Percentiles rank a stretch among this genome's conserved stretches.
Conservation (phyloP, 1,140 invertebrate species). For the Drosophila pectinifera region DNA sequence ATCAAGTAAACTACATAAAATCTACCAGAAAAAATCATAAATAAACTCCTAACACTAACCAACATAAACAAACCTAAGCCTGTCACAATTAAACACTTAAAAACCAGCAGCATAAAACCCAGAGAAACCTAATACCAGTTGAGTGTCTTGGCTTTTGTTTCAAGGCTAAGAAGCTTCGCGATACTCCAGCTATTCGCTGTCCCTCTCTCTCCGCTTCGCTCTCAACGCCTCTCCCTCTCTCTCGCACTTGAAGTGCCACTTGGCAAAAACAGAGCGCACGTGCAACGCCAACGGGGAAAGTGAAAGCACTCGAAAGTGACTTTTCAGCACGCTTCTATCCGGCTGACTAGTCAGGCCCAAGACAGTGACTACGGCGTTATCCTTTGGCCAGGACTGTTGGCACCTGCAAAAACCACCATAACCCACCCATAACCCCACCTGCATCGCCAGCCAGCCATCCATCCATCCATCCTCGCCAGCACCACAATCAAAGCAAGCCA, state of each 20-base stretch:
- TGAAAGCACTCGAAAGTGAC: slow-evolving; percentile 78
- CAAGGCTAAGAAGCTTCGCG: slow-evolving; percentile 61
- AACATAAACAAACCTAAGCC: background rate
- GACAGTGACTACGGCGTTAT: slow-evolving; percentile 39
- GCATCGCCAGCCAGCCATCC: background rate
- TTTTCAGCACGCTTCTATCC: slow-evolving; percentile 62
- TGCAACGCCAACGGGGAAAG: slow-evolving; percentile 66
- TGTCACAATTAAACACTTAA: slow-evolving; percentile 1
- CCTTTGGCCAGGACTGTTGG: slow-evolving; percentile 30
- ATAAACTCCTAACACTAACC: background rate
- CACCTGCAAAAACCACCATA: slow-evolving; percentile 10
- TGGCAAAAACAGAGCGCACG: slow-evolving; percentile 67
- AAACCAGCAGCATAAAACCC: background rate
- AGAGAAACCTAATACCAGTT: background rate
- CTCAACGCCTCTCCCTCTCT: slow-evolving; percentile 19
- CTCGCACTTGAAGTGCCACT: slow-evolving; percentile 64
- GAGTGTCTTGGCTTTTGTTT: slow-evolving; percentile 34
- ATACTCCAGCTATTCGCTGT: slow-evolving; percentile 22
- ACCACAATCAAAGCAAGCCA: slow-evolving; percentile 28
- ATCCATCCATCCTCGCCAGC: slow-evolving; percentile 7
- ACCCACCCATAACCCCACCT: background rate
- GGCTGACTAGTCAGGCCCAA: slow-evolving; percentile 54
- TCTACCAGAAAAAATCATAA: background rate
- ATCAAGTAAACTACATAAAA: background rate
- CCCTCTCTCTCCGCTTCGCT: slow-evolving; percentile 12